Conservation (phyloP, 2,113 vertebrate species). For the Seriola quinqueradiata region DNA sequence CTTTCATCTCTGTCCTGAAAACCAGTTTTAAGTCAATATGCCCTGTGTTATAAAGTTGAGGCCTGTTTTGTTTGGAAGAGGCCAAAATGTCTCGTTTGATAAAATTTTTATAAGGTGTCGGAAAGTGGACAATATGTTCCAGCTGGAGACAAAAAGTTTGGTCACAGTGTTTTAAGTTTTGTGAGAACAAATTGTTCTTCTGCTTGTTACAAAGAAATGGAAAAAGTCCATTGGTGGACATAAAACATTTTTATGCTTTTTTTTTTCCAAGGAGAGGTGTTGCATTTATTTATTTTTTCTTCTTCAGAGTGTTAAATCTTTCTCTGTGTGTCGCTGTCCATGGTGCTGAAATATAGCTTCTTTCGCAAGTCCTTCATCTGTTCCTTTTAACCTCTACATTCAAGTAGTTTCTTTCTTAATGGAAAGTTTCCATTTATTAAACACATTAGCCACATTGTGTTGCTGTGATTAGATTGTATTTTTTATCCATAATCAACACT, state of each 20-base stretch:
- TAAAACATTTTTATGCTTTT: neutral
- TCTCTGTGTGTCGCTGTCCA: slow-evolving; percentile 32
- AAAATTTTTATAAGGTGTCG: neutral
- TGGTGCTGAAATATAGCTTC: slow-evolving; percentile 54
- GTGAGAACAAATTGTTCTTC: too few relatives aligned
- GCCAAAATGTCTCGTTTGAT: neutral
- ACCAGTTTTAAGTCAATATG: neutral
- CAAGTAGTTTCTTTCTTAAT: slow-evolving; percentile 8
- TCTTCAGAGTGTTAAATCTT: neutral
- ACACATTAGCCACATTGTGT: neutral
- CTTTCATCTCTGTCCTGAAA: neutral
- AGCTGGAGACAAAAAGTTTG: neutral
- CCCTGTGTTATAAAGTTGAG: neutral
- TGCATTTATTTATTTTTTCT: neutral
- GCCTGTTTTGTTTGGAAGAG: neutral
- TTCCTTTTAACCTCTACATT: slow-evolving; percentile 20
- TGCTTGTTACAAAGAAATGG: neutral
- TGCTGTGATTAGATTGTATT: neutral
- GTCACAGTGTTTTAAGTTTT: too few relatives aligned
- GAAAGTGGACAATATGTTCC: neutral
- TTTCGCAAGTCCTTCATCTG: neutral
- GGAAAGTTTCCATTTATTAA: slow-evolving; percentile 4
- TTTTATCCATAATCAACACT: neutral
- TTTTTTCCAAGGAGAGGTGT: neutral
- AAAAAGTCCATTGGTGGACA: neutral